Conservation (phyloP, 2,113 vertebrate genomes). For the Alaudala cheleensis region DNA sequence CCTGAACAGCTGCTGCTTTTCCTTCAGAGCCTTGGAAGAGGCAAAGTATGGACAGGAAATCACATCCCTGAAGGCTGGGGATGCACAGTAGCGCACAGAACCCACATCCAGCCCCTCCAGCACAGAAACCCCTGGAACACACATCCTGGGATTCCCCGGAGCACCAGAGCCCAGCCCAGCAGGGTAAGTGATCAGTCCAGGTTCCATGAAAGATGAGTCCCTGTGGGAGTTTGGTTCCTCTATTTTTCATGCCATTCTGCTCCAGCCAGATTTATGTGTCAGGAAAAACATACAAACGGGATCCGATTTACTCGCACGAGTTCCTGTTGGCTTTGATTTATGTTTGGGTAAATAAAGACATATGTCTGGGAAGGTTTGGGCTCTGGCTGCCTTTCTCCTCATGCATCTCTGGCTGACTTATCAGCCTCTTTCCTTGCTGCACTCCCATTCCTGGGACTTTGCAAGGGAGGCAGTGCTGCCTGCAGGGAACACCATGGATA, state of each 20-base stretch:
- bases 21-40: not conserved
- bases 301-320: slow-evolving; percentile 78
- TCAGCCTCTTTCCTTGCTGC: slow-evolving; percentile 62
- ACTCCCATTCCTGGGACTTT: not conserved
- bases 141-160: not conserved
- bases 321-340: slow-evolving; percentile 78
- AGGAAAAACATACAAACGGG: slow-evolving; percentile 83
- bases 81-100: not conserved
- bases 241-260: slow-evolving; percentile 77
- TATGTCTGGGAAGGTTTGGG: slow-evolving; percentile 72
- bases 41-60: fast-evolving
- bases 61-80: not conserved
- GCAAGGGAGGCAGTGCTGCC: not conserved
- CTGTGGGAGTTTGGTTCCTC: slow-evolving; percentile 73
- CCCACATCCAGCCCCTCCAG: not conserved
- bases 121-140: not conserved
- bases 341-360: slow-evolving; percentile 79
- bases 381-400: slow-evolving; percentile 57
- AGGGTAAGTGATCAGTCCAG: slow-evolving; percentile 69
- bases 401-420: slow-evolving; percentile 56
- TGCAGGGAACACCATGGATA: not conserved
- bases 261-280: slow-evolving; percentile 81
- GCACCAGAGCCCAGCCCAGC: slow-evolving; percentile 31
- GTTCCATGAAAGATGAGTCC: slow-evolving; percentile 71
- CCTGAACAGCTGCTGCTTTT: not conserved